These are phyloP conservation scores for Sebastes reedi DNA, from an alignment of 2,797 vertebrate genomes.

Conservation along the genomic window DNA sequence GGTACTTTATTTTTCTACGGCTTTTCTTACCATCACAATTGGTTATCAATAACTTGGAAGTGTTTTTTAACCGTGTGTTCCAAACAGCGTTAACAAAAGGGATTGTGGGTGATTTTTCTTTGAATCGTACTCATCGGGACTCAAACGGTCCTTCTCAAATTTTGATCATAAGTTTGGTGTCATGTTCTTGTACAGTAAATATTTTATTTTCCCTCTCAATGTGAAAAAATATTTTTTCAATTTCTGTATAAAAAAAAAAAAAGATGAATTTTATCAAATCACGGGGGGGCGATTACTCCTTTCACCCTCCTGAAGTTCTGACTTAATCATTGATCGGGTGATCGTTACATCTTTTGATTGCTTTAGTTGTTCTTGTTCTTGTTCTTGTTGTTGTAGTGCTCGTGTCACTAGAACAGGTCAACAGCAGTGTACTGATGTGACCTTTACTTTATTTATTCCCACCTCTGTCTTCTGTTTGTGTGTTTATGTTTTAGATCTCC, in stretches of 20 bases:
- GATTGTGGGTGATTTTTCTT: conserved; percentile 63
- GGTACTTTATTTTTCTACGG: conserved; percentile 81
- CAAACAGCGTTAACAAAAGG: conserved; percentile 43
- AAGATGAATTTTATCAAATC: conserved; percentile 59
- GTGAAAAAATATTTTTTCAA: conserved; percentile 77
- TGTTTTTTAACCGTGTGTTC: conserved; percentile 55
- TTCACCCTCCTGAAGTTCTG: conserved; percentile 45
- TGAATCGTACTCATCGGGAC: conserved; percentile 28
- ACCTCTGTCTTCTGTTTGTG: conserved; percentile 46
- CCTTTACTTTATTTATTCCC: conserved; percentile 58
- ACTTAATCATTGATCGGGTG: conserved; percentile 21
- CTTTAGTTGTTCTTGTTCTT: conserved; percentile 25
- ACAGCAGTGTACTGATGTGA: conserved; percentile 35
- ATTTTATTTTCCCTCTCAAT: conserved; percentile 73
- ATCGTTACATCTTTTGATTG: conserved; percentile 42
- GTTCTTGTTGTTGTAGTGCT: conserved; percentile 51
- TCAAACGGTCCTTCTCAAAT: conserved; percentile 41
- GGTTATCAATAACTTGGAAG: conserved; percentile 48
- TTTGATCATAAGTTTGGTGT: conserved; percentile 41
- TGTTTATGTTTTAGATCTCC: conserved; percentile 58
- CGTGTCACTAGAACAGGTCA: conserved; percentile 35
- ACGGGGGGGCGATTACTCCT: conserved; percentile 26
- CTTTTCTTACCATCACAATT: conserved; percentile 73
- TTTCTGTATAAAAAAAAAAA: conserved; percentile 58
- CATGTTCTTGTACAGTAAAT: conserved; percentile 71